Conservation (phyloP, 2,113 vertebrate genomes). For the Salvelinus alpinus region DNA sequence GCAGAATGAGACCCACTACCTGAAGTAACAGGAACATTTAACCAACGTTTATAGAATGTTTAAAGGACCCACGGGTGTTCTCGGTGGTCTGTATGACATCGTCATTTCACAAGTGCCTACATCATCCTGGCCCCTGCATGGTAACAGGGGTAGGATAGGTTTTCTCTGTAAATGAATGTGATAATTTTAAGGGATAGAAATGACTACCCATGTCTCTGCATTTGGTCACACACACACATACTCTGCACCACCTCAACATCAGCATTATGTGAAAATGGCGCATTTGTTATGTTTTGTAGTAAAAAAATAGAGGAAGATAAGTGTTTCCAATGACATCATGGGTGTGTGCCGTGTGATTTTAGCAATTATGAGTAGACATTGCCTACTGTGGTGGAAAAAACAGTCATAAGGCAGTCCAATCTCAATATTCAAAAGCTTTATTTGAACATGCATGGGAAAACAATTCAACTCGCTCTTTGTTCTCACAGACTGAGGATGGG, state of each 20-base stretch:
- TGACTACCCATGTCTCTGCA: not conserved
- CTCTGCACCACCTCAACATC: not conserved
- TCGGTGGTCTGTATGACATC: slow-evolving; percentile 24
- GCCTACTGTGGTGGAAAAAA: too few species aligned
- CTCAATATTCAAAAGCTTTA: too few species aligned
- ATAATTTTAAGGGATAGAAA: slow-evolving; percentile 9
- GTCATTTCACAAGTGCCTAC: slow-evolving; percentile 59
- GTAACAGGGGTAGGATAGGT: not conserved
- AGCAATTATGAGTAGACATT: too few species aligned
- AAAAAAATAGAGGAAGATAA: too few species aligned
- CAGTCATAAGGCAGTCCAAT: too few species aligned
- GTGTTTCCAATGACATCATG: too few species aligned
- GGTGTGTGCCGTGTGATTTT: too few species aligned
- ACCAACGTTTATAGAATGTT: slow-evolving; percentile 10
- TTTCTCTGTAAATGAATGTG: not conserved
- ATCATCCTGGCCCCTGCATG: not conserved
- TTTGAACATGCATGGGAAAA: too few species aligned
- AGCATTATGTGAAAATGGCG: too few species aligned
- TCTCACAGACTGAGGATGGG: too few species aligned
- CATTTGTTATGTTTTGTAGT: too few species aligned
- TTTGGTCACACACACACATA: slow-evolving; percentile 20
- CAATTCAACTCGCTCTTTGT: too few species aligned
- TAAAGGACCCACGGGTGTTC: slow-evolving; percentile 17
- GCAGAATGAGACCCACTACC: slow-evolving; percentile 1
- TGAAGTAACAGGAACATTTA: not conserved